Conservation (phyloP, 2,888 invertebrate genomes). For the Glyphotaelius pellucidus region DNA sequence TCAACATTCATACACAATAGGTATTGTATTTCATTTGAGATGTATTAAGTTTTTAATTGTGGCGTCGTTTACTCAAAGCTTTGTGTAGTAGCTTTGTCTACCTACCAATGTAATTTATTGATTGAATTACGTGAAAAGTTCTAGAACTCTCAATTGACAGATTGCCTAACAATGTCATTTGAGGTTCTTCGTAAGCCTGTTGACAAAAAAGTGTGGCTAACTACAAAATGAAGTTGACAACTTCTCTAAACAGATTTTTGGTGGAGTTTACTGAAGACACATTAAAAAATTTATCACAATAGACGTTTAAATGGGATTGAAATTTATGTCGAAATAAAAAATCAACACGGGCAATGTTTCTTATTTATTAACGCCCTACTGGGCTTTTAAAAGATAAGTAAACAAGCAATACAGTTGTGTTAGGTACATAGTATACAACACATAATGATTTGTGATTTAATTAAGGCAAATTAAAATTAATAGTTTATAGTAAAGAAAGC, state of each 20-base stretch:
- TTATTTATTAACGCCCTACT: too few species aligned
- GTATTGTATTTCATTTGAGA: not conserved
- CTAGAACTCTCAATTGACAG: not conserved
- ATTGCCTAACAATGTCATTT: not conserved
- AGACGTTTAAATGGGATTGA: not conserved
- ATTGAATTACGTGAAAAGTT: not conserved
- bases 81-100: too few species aligned
- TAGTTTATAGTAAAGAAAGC: too few species aligned
- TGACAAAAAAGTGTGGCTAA: not conserved
- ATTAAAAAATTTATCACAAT: not conserved
- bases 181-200: not conserved
- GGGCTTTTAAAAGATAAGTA: too few species aligned
- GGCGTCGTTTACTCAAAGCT: not conserved
- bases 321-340: not conserved
- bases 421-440: too few species aligned
- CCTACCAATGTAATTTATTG: not conserved
- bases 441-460: too few species aligned
- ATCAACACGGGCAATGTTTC: not conserved
- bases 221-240: not conserved
- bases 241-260: not conserved
- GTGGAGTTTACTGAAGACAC: not conserved
- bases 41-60: not conserved
- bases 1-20: not conserved
- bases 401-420: too few species aligned
- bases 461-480: too few species aligned